Base-by-base conservation (phyloP, 2,113 vertebrate species). In the Thomomys bottae region DNA sequence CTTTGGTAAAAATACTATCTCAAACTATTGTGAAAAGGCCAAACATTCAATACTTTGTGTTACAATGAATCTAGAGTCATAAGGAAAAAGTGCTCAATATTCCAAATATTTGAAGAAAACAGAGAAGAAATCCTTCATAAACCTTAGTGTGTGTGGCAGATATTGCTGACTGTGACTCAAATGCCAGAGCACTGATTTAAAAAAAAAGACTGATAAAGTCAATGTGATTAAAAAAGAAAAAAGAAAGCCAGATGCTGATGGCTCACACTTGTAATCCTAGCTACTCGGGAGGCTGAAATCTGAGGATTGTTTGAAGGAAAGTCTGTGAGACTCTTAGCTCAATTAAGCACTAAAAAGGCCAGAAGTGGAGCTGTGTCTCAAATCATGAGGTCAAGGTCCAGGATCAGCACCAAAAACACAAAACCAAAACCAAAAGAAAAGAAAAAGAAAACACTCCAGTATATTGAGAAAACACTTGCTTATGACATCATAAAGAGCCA, bases 171-270 rank as follows among this genome's bases (percentile, higher is more conserved):
- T 42, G 89, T 21, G 28, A 89, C 18, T 92, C 66, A 68, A 72
- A 93, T 87, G 66, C n/a, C 38, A 73, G 21, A 86, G 30, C 24
- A 45, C 67, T 34, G 7, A 17, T 17, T 54, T 17, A 54, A 84
- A 90, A 67, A 54, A 84, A 90, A 67, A 79, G 9, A n/a, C 1
- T 34, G 11, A 79, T 18, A 79, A 79, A 79, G 68, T 63, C 38
- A 89, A 57, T 23, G 21, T 71, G 34, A 70, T 76, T 87, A 76
- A 73, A 93, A 87, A 89, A 8, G 11, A 45, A 45, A 54, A 54
- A 54, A 15, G 49, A 54, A 54, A 54, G 17, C 49, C 49, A 54
- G 49, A 54, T 54, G 14, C 49, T 54, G 49, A 15, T 18, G 49
- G 49, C 49, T 54, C 49, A 54, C 49, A 54, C 49, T 54, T 54